A percentile compares a stretch with the other conserved stretches of the same genome.
Evolutionary conservation across 2,888 invertebrate species (phyloP).

Genomic region (Elaeidobius kamerunicus): DNA sequence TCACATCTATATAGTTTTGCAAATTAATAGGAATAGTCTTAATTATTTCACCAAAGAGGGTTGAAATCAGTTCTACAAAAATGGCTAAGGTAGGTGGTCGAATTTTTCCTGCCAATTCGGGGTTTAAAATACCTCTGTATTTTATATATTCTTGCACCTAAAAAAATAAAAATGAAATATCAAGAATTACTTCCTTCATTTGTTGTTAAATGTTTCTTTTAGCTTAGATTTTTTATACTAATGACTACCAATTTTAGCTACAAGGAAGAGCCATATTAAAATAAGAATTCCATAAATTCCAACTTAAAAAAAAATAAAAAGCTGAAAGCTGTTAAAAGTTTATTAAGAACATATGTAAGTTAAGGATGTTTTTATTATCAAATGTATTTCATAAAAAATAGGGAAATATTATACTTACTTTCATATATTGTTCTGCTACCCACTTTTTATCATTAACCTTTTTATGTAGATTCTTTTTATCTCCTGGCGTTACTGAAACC

Average conservation of each 20-base stretch:
- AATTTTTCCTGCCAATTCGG: constrained; percentile 14
- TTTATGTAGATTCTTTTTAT: constrained; percentile 9
- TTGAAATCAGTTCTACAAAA: constrained; percentile 17
- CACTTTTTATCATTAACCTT: constrained; percentile 17
- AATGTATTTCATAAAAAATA: too few species aligned
- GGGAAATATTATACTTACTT: constrained; percentile 10
- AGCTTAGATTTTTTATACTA: too few species aligned
- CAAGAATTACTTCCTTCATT: neutral
- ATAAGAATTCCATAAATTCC: too few species aligned
- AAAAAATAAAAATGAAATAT: neutral
- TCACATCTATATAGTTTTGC: constrained; percentile 17
- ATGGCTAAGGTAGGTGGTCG: constrained; percentile 19
- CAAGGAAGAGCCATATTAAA: too few species aligned
- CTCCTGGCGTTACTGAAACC: constrained; percentile 8
- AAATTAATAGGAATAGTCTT: constrained; percentile 16
- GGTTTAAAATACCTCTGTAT: constrained; percentile 16
- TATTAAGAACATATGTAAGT: too few species aligned
- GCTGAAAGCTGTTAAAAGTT: too few species aligned
- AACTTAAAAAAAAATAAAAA: too few species aligned
- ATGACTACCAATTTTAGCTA: too few species aligned
- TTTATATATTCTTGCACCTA: constrained; percentile 20
- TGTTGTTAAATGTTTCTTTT: too few species aligned
- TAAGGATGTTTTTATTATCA: too few species aligned
- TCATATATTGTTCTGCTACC: constrained; percentile 19
- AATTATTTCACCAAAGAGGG: constrained; percentile 11